These are phyloP conservation scores for Tenodera sinensis DNA, from an alignment of 2,888 invertebrate species.

Conservation along the genomic window DNA sequence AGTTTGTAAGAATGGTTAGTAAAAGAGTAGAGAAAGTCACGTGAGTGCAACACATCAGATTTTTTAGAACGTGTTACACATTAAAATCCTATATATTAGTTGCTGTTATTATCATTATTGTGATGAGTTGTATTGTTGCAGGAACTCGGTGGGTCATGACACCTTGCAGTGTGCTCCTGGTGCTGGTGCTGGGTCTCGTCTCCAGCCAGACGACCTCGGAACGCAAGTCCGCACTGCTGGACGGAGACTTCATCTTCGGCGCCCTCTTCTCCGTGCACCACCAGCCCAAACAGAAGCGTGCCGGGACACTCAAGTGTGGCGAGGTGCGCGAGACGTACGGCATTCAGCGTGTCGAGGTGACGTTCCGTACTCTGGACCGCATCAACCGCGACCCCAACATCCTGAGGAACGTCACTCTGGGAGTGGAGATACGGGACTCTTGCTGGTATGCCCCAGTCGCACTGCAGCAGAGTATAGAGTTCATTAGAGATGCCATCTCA, in stretches of 20 bases:
- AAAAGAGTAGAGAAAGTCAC: too few species aligned
- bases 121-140: too few species aligned
- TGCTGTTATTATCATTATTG: too few species aligned
- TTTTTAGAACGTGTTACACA: too few species aligned
- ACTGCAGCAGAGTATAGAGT: slow-evolving; percentile 71
- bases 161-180: background rate
- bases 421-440: slow-evolving; percentile 72
- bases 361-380: slow-evolving; percentile 58
- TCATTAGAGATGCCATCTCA: slow-evolving; percentile 65
- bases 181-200: background rate
- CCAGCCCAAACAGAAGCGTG: slow-evolving; percentile 43
- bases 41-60: too few species aligned
- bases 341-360: slow-evolving; percentile 66
- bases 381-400: slow-evolving; percentile 59
- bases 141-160: background rate
- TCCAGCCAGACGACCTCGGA: slow-evolving; percentile 27
- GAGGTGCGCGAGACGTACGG: slow-evolving; percentile 69
- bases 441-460: slow-evolving; percentile 81
- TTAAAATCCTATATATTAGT: too few species aligned
- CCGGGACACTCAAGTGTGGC: slow-evolving; percentile 47
- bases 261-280: slow-evolving; percentile 55
- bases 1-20: too few species aligned
- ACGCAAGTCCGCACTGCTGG: slow-evolving; percentile 48
- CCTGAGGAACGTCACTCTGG: slow-evolving; percentile 56
- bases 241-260: slow-evolving; percentile 57